Base-by-base conservation (phyloP, 2,113 vertebrate species). In the Menura novaehollandiae region DNA sequence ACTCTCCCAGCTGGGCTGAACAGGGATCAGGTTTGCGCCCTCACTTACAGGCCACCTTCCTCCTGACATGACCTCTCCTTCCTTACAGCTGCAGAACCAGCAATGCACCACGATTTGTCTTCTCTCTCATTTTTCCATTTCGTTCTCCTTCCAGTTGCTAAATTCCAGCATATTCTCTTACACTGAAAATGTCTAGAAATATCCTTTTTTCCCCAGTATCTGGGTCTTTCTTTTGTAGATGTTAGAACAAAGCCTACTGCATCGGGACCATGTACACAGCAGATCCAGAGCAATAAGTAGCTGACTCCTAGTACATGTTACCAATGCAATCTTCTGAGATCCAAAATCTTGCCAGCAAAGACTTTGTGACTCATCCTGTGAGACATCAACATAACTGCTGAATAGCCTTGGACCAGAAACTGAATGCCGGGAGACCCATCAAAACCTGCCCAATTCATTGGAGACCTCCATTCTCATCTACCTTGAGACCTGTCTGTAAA, bases 201-300 rank as follows among this genome's bases (percentile, higher is more conserved):
- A 67, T 15, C 4, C 6, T 23, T 66, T 35, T 1, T 0, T 5
- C 9, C 18, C 1, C 11, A 64, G 0, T 52, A 69, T 67, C 22
- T n/a, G n/a, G 1, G 5, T 69, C 11, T 74, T 73, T 64, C 37
- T 52, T 80, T 37, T 32, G 24, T 7, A 69, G 32, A 41, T 60
- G 15, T 58, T 53, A 62, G 32, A 78, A 79, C 52, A 58, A 78
- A 49, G 7, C 6, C 32, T n/a, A 4, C 52, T n/a, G 16, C 46
- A 52, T 24, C 0, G 0, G 21, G 18, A 64, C 12, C 7, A 21
- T 2, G 19, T 14, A n/a, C 0, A 1, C 19, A 41, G 47, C 32
- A 53, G 39, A 66, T 41, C 15, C 73, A 78, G 44, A 74, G 55
- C 9, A 14, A 32, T 23, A 23, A 47, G 24, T 5, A 35, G 46